A percentile compares a stretch with the other conserved stretches of the same genome.
phyloP scores from a whole-genome alignment of 2,797 vertebrate genomes.

The Hypotaenidia okinawae region DNA sequence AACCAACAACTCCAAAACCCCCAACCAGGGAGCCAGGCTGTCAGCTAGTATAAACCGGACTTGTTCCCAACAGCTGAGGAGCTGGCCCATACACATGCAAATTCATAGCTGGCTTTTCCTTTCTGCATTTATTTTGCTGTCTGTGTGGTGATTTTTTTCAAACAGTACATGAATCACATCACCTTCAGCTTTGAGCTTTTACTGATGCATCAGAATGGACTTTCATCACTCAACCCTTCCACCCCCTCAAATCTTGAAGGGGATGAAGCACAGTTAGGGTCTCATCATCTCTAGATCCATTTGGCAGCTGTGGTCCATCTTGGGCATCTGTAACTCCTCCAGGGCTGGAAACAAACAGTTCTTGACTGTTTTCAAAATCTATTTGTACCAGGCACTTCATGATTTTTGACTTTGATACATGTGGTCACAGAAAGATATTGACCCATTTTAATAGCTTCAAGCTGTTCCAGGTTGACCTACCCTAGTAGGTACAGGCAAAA shows the following conservation, averaged over 20 bases:
- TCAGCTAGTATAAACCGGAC: background rate
- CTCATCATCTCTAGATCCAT: background rate
- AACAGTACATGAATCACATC: background rate
- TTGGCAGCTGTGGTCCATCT: constrained; percentile 25
- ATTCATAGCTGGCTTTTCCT: background rate
- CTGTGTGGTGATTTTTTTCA: background rate
- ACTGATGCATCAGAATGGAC: background rate
- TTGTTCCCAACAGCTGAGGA: background rate
- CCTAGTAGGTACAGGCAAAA: constrained; percentile 42
- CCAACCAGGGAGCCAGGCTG: background rate
- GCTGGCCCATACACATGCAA: background rate
- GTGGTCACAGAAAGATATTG: constrained; percentile 19
- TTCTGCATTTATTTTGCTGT: constrained; percentile 54
- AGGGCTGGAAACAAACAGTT: constrained; percentile 52
- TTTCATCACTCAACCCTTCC: background rate
- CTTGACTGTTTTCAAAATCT: constrained; percentile 64
- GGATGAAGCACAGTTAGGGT: background rate
- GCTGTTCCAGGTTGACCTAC: constrained; percentile 13
- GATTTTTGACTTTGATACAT: constrained; percentile 19
- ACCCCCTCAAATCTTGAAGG: background rate
- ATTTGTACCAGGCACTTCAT: constrained; percentile 25
- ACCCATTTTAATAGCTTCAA: constrained; percentile 52
- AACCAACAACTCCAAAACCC: background rate
- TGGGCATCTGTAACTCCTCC: constrained; percentile 20
- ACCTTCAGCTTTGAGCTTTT: constrained; percentile 44